phyloP scores from a whole-genome alignment of 1,140 invertebrate species.

The Trinorchestia longiramus region DNA sequence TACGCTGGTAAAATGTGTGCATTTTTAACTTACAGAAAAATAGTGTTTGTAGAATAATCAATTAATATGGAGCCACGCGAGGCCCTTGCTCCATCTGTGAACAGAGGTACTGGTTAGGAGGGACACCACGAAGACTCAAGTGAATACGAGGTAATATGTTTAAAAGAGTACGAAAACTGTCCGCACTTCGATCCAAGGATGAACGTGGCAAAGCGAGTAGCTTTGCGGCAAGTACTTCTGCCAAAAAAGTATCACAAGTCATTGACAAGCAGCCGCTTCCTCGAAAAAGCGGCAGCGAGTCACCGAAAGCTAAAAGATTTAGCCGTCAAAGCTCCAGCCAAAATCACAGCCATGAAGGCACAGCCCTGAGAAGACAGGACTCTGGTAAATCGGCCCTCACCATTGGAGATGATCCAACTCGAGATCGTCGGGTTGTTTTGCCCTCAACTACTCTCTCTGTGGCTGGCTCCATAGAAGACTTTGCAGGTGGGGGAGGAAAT shows the following conservation, averaged over 20 bases:
- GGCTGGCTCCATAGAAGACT: background rate
- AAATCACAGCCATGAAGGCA: background rate
- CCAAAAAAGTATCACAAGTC: background rate
- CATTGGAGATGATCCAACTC: slow-evolving; percentile 8
- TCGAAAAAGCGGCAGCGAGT: background rate
- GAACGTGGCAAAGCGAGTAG: background rate
- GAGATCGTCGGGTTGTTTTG: background rate
- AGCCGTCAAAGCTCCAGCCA: background rate
- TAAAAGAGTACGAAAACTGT: slow-evolving; percentile 35
- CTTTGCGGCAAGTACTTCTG: background rate
- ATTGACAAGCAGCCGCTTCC: background rate
- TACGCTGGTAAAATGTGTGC: background rate
- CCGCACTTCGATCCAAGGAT: slow-evolving; percentile 7
- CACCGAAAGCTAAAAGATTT: background rate
- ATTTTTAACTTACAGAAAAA: background rate
- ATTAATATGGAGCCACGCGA: background rate
- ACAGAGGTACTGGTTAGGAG: background rate
- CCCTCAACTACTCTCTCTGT: background rate
- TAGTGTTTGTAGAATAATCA: background rate
- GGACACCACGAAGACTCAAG: background rate
- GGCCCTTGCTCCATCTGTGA: background rate
- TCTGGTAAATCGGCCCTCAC: background rate
- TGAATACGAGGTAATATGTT: background rate
- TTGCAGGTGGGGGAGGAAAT: background rate
- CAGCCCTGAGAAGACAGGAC: background rate